phyloP scores from a whole-genome alignment of 2,797 vertebrate species.

The Trachops cirrhosus region DNA sequence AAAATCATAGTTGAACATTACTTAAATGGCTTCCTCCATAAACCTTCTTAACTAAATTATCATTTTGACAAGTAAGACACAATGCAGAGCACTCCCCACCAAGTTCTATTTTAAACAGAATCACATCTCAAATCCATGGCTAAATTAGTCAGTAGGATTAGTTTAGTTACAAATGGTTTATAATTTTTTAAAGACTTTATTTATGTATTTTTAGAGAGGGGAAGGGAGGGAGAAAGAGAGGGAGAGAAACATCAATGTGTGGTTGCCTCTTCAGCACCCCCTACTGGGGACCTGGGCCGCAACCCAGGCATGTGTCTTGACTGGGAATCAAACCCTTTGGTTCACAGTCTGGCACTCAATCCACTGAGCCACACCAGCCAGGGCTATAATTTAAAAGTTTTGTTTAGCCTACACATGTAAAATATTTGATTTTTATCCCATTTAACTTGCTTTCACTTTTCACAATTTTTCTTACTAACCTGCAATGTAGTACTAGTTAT shows the following conservation, averaged over 20 bases:
- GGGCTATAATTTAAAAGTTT: neutral
- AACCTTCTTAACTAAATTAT: neutral
- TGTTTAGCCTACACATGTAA: neutral
- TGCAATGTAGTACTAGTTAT: neutral
- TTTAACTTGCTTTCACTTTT: neutral
- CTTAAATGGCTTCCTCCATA: neutral
- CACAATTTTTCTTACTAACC: neutral
- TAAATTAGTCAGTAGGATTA: neutral
- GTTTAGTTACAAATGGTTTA: neutral
- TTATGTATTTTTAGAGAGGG: too few species aligned
- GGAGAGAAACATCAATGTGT: too few species aligned
- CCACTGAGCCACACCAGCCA: too few species aligned
- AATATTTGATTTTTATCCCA: neutral
- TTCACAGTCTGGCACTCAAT: too few species aligned
- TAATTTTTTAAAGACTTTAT: neutral
- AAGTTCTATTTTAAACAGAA: neutral
- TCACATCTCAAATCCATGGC: neutral
- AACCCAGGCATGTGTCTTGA: too few species aligned
- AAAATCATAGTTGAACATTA: neutral
- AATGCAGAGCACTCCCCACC: too few species aligned
- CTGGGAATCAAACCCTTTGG: too few species aligned
- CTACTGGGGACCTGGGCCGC: too few species aligned
- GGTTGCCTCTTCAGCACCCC: too few species aligned
- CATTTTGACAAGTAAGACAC: neutral
- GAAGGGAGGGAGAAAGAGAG: too few species aligned